Base-by-base conservation (phyloP, 2,113 vertebrate species). In the Glaucidium brasilianum region DNA sequence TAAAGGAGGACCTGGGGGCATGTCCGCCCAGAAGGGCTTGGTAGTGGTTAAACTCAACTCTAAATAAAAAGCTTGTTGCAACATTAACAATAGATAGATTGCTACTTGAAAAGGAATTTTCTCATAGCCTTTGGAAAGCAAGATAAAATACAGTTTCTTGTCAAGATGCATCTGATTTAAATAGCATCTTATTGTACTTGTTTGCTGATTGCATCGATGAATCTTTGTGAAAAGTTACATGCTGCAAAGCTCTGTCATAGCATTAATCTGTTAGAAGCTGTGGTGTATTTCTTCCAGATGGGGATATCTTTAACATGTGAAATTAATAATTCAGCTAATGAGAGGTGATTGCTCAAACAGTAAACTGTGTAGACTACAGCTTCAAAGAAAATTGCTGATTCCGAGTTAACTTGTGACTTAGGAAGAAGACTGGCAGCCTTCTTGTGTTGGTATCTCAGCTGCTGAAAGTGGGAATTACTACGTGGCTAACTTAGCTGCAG, bases 131-230 rank as follows among this genome's bases (percentile, higher is more conserved):
- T 78, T 60, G 45, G 66, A 76, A 94, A 47, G n/a, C 12, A 30
- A 47, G 75, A 68, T 73, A 15, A 82, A 84, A 39, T 69, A 7
- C 2, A 43, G 34, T 72, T 71, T 52, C 16, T 83, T 71, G 47
- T 59, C 63, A 71, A 62, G 63, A 39, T 60, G n/a, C 26, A 15
- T 63, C 72, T 87, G 20, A 47, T 83, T 85, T 89, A 94, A 82
- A 22, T 25, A 68, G 29, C 13, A 32, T 75, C 45, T 88, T 37
- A 13, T 82, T 91, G 75, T 37, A 39, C 32, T 29, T 52, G 12
- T 56, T 89, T 82, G 41, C 53, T 62, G 53, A 9, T 56, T 41
- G 43, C 1, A 0, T 69, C 29, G 60, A 7, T 52, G 47, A 21
- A 59, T 64, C 69, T 75, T 60, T 30, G 66, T 84, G 68, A 50